These are phyloP conservation scores for Zaprionus lineosus DNA, from an alignment of 2,888 invertebrate genomes.

Conservation along the genomic window DNA sequence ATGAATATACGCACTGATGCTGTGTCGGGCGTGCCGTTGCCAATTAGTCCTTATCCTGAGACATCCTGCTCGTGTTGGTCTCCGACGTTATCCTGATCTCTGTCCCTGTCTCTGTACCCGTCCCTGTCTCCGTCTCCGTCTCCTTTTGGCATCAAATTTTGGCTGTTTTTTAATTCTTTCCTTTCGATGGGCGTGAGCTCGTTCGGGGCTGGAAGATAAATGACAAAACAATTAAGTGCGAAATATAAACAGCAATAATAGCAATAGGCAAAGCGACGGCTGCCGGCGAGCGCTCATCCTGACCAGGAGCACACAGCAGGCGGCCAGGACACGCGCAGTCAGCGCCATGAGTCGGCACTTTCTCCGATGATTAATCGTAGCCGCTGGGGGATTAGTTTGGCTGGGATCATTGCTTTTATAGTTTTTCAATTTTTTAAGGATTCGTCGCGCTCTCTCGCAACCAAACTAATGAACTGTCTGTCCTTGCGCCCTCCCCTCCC, in stretches of 20 bases:
- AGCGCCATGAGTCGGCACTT: slow-evolving; percentile 59
- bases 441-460: slow-evolving; percentile 28
- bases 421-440: slow-evolving; percentile 24
- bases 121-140: not conserved
- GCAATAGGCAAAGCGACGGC: slow-evolving; percentile 4
- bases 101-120: no score
- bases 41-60: slow-evolving; percentile 49
- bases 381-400: slow-evolving; percentile 28
- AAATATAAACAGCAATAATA: slow-evolving; percentile 76
- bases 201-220: slow-evolving; percentile 69
- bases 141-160: no score
- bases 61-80: no score
- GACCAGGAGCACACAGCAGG: slow-evolving; percentile 42
- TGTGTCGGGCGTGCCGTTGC: slow-evolving; percentile 44
- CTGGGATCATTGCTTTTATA: slow-evolving; percentile 14
- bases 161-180: no score
- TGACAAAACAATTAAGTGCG: slow-evolving; percentile 81
- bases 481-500: not conserved
- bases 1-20: no score
- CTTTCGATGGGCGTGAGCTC: slow-evolving; percentile 22
- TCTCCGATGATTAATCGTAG: slow-evolving; percentile 58
- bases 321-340: slow-evolving; percentile 58
- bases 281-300: not conserved
- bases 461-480: slow-evolving; percentile 27
- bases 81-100: no score